Percentiles rank a stretch among this genome's conserved stretches.
phyloP scores from a whole-genome alignment of 2,888 invertebrate species.

The Sinelater perroti region DNA sequence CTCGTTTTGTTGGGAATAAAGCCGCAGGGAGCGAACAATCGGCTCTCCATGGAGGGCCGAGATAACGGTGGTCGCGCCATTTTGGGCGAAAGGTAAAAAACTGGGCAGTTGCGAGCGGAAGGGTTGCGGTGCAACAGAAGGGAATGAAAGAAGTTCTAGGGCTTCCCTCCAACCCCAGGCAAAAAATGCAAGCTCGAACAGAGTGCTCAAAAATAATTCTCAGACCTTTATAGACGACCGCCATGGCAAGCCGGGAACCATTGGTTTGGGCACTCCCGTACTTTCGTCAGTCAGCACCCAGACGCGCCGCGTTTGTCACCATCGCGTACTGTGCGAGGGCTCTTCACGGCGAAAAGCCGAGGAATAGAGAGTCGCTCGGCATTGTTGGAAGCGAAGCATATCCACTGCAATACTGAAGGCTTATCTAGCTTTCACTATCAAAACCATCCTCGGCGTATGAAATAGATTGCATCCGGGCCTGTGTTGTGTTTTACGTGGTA shows the following conservation, averaged over 20 bases:
- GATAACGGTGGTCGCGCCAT: too few species aligned
- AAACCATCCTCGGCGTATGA: conserved; percentile 53
- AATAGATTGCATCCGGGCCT: conserved; percentile 48
- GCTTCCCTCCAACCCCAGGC: too few species aligned
- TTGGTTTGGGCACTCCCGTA: not conserved
- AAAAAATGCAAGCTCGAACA: too few species aligned
- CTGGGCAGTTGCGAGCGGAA: too few species aligned
- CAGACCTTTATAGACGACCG: conserved; percentile 55
- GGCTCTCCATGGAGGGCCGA: too few species aligned
- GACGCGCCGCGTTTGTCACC: conserved; percentile 14
- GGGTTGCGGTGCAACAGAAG: too few species aligned
- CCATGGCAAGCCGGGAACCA: conserved; percentile 44
- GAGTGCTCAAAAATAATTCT: conserved; percentile 1
- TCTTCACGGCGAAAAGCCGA: conserved; percentile 3
- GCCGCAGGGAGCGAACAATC: too few species aligned
- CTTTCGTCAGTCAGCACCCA: not conserved
- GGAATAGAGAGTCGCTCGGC: conserved; percentile 52
- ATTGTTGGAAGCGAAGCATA: conserved; percentile 62
- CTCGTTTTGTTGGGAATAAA: too few species aligned
- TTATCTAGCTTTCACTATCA: conserved; percentile 62
- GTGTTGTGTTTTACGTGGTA: conserved; percentile 19
- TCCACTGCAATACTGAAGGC: conserved; percentile 56
- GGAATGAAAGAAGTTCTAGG: too few species aligned
- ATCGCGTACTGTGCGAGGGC: conserved; percentile 13
- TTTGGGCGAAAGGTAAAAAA: too few species aligned